Base-by-base conservation (phyloP, 2,113 vertebrate genomes). In the Deroptyus accipitrinus region DNA sequence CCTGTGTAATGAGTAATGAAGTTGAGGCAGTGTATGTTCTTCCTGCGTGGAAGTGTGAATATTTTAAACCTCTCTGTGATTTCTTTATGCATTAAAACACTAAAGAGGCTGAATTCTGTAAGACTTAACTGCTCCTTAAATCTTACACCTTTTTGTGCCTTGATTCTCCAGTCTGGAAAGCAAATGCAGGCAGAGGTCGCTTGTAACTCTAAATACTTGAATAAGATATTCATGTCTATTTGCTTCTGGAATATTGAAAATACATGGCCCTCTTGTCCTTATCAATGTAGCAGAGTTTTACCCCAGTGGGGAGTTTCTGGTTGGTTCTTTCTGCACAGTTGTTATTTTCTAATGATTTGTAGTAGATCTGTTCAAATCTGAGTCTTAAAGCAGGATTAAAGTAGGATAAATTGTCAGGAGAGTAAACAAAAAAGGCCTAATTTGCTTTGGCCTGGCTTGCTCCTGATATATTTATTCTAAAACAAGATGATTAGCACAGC, bases 401-500 rank as follows among this genome's bases (percentile, higher is more conserved):
- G 7, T 42, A 70, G 61, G 62, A 76, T 79, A 78, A 51, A 5
- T 83, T 97, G 66, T 86, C 51, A 69, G 41, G 48, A 59, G 69
- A 66, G 6, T 18, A 20, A 52, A 37, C 42, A 18, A 22, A 17
- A 17, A 51, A 30, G 4, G 5, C 4, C 42, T 88, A 49, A 88
- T 95, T 97, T 95, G 51, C 90, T 93, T 80, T 96, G 93, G 86
- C 39, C 84, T 93, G 77, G 48, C 69, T 91, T 87, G 63, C 27
- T 96, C 17, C 69, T 93, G 92, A n/a, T 42, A 72, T 59, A 41
- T 92, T 97, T 87, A 51, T 81, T 95, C 57, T 82, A 74, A 79
- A 92, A 12, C 54, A 46, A 78, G 74, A 61, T 88, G 79, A 94
- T 89, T 94, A 95, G 88, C 91, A 70, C 44, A 89, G 92, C 79